Evolutionary conservation across 1,140 invertebrate genomes (phyloP).

Genomic region (Solenopsis invicta): DNA sequence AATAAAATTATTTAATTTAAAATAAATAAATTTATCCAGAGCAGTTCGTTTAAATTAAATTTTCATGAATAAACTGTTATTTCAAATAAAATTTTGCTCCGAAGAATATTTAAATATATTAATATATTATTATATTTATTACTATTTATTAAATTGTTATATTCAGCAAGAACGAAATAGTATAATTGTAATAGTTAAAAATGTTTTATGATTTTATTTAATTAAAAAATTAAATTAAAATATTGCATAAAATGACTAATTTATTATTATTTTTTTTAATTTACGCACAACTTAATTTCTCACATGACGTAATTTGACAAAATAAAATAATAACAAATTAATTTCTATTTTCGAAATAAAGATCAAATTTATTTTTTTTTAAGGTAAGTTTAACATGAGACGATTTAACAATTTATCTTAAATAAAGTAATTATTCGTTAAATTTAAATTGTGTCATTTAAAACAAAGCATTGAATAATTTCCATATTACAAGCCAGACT

Average conservation of each 20-base stretch:
- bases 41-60: not conserved
- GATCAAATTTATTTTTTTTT: not conserved
- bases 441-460: conserved; percentile 11
- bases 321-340: not conserved
- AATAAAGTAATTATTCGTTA: conserved; percentile 8
- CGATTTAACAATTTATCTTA: conserved; percentile 4
- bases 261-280: not conserved
- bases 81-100: not conserved
- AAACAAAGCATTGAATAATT: conserved; percentile 17
- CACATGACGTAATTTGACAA: not conserved
- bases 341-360: not conserved
- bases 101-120: not conserved
- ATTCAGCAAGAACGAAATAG: not conserved
- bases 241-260: not conserved
- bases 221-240: conserved; percentile 10
- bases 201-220: not conserved
- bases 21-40: not conserved
- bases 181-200: not conserved
- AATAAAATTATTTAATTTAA: not conserved
- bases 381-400: not conserved
- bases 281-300: not conserved
- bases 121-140: not conserved
- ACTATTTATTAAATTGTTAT: not conserved
- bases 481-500: not conserved
- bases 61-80: not conserved